Conservation (phyloP, 2,113 vertebrate genomes). For the Coracopsis vasa region DNA sequence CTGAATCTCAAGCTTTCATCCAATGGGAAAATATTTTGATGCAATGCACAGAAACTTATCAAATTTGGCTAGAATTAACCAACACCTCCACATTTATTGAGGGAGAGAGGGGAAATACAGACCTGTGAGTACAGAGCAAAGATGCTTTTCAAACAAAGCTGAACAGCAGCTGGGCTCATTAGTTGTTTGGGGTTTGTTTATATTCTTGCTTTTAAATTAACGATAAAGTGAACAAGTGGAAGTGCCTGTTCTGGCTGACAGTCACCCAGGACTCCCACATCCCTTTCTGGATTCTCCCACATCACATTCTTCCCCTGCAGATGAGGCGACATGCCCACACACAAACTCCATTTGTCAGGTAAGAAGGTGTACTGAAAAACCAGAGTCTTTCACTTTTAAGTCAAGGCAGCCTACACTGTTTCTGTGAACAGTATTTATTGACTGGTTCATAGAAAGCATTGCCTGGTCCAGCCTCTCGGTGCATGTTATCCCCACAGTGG, state of each 20-base stretch:
- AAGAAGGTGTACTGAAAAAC: neutral
- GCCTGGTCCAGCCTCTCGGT: neutral
- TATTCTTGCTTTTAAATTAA: neutral
- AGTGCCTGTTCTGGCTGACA: neutral
- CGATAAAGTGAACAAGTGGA: neutral
- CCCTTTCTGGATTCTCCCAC: neutral
- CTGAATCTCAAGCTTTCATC: neutral
- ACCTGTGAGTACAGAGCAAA: neutral
- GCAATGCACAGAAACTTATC: neutral
- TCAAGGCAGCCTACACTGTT: neutral
- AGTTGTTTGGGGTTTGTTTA: neutral
- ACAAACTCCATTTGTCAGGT: neutral
- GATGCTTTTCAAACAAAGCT: neutral
- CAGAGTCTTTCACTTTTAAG: neutral
- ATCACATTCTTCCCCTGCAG: neutral
- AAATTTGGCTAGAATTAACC: neutral
- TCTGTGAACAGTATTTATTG: neutral
- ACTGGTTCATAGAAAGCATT: neutral
- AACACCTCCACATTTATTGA: neutral
- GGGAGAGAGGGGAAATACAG: neutral
- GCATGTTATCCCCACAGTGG: fast-evolving
- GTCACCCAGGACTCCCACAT: neutral
- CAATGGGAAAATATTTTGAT: neutral
- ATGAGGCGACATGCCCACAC: neutral
- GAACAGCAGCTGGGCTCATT: neutral